A percentile compares a stretch with the other conserved stretches of the same genome.
phyloP scores from a whole-genome alignment of 2,113 vertebrate genomes.

The Cyanoliseus patagonus region DNA sequence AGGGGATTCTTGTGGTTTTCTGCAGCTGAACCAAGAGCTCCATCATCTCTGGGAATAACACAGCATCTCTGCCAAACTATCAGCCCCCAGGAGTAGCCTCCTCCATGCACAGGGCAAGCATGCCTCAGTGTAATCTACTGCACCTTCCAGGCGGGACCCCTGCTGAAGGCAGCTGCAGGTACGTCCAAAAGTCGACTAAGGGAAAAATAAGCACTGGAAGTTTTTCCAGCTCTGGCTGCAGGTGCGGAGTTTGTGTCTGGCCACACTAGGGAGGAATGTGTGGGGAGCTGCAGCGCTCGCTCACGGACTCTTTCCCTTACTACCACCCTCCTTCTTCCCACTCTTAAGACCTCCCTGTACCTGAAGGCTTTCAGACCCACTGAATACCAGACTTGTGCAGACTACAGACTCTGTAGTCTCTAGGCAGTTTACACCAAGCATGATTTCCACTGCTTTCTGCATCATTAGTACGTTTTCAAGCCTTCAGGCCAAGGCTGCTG shows the following conservation, averaged over 20 bases:
- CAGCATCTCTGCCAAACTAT: background rate
- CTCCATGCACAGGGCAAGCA: background rate
- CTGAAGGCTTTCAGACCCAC: background rate
- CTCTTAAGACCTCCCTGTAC: background rate
- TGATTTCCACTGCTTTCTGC: background rate
- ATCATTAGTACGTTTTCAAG: background rate
- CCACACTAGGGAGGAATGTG: fast-evolving
- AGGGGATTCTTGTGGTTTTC: background rate
- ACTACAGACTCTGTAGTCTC: background rate
- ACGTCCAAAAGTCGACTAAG: background rate
- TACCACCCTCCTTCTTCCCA: background rate
- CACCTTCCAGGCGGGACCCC: background rate
- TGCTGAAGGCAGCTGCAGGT: background rate
- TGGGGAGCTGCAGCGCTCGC: background rate
- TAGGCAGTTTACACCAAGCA: background rate
- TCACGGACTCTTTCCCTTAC: background rate
- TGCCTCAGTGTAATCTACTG: background rate
- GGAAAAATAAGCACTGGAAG: background rate
- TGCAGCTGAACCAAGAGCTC: background rate
- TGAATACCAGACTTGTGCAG: background rate
- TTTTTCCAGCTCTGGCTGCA: background rate
- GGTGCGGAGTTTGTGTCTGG: background rate
- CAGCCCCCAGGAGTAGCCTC: background rate
- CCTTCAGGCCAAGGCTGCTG: background rate
- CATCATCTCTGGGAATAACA: background rate